These are phyloP conservation scores for Peromyscus nudipes DNA, from an alignment of 2,797 vertebrate species.

Conservation along the genomic window DNA sequence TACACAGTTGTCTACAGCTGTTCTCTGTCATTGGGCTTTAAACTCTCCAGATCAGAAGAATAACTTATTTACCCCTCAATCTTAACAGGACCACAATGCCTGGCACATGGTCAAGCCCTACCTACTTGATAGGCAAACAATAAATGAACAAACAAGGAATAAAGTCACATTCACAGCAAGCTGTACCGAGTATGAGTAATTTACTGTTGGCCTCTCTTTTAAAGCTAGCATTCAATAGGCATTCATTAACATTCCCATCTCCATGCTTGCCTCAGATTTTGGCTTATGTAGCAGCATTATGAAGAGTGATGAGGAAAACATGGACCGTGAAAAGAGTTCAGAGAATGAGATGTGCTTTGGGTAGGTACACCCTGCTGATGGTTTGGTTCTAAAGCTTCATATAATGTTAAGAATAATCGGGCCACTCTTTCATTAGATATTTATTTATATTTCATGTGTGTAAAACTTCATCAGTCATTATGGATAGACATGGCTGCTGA, in stretches of 20 bases:
- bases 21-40: neutral
- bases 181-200: conserved; percentile 36
- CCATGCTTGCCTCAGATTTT: conserved; percentile 3
- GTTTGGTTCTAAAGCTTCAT: conserved; percentile 42
- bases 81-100: neutral
- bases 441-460: conserved; percentile 38
- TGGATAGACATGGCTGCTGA: neutral
- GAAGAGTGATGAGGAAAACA: neutral
- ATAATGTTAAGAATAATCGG: conserved; percentile 8
- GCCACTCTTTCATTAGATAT: conserved; percentile 47
- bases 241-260: neutral
- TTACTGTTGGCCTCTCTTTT: conserved; percentile 37
- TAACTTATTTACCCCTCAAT: neutral
- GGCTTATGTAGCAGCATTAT: neutral
- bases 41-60: conserved; percentile 26
- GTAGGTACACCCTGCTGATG: neutral
- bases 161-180: conserved; percentile 32
- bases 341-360: neutral
- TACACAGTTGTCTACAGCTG: conserved; percentile 18
- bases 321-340: neutral
- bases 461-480: neutral
- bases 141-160: conserved; percentile 43
- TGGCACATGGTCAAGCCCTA: conserved; percentile 55
- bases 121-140: conserved; percentile 50
- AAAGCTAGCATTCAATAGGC: conserved; percentile 5